Evolutionary conservation across 1,140 invertebrate species (phyloP).

Genomic region (Philotrypesis tridentata): DNA sequence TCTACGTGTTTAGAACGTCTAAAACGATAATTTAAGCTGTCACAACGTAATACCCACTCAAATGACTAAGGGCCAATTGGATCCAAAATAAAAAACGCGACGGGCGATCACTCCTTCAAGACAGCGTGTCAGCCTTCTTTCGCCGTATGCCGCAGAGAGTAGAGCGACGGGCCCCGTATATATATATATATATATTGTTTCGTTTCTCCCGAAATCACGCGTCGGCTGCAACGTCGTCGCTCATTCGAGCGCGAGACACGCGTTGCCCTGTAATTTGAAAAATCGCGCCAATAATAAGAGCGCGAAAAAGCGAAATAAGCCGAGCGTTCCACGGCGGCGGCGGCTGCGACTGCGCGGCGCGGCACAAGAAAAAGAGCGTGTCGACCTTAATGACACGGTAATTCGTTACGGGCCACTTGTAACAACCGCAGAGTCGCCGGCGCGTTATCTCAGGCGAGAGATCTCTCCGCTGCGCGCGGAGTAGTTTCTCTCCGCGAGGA

Average conservation of each 20-base stretch:
- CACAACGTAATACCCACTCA: too few species aligned
- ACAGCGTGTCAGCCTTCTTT: too few species aligned
- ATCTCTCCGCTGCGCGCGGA: neutral
- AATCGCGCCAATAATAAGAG: neutral
- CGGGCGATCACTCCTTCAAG: too few species aligned
- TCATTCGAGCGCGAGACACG: neutral
- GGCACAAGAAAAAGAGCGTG: constrained; percentile 52
- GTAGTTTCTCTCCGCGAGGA: neutral
- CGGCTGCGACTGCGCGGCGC: constrained; percentile 7
- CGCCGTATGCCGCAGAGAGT: too few species aligned
- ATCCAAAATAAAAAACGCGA: too few species aligned
- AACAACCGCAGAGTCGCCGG: constrained; percentile 50
- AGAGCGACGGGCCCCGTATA: too few species aligned
- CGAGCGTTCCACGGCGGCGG: neutral
- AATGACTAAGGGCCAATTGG: too few species aligned
- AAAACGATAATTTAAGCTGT: too few species aligned
- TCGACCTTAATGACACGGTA: constrained; percentile 56
- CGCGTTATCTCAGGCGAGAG: constrained; percentile 28
- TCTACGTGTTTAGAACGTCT: too few species aligned
- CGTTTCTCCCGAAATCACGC: neutral
- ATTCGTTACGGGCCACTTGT: constrained; percentile 64
- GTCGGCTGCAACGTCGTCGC: neutral
- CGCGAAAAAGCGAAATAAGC: too few species aligned
- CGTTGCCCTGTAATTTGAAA: neutral
- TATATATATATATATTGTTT: too few species aligned